Evolutionary conservation across 2,888 invertebrate species (phyloP).

Genomic region (Xestia ashworthii): DNA sequence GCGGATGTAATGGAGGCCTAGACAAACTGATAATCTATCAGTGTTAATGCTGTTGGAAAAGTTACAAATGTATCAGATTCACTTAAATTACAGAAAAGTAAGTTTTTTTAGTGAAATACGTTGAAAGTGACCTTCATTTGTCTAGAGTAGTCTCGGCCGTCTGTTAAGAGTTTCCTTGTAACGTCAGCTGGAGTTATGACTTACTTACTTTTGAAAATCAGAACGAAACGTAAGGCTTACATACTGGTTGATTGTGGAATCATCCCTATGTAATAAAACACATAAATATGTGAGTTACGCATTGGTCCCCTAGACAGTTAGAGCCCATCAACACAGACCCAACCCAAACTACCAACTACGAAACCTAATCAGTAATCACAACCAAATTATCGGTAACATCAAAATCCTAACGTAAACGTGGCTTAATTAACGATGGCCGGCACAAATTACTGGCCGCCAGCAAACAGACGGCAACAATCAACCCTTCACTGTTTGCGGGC

Average conservation of each 20-base stretch:
- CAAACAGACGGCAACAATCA: slow-evolving; percentile 79
- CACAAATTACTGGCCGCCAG: slow-evolving; percentile 80
- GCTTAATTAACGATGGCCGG: slow-evolving; percentile 77
- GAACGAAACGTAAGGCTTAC: not conserved
- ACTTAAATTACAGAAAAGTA: too few species aligned
- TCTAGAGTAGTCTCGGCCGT: not conserved
- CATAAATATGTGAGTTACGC: not conserved
- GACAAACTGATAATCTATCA: not conserved
- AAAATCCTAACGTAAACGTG: slow-evolving; percentile 67
- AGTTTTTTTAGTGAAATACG: not conserved
- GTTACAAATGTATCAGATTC: not conserved
- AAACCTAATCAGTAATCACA: slow-evolving; percentile 59
- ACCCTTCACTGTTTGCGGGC: slow-evolving; percentile 87
- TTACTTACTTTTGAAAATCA: not conserved
- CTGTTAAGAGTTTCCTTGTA: not conserved
- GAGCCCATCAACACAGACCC: not conserved
- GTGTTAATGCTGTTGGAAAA: not conserved
- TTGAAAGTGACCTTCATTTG: not conserved
- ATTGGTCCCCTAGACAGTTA: not conserved
- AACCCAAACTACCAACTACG: slow-evolving; percentile 27
- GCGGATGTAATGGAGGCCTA: not conserved
- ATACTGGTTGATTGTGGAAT: not conserved
- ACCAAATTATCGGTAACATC: slow-evolving; percentile 67
- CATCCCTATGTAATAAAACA: not conserved
- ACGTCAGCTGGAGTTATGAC: not conserved